Evolutionary conservation across 2,113 vertebrate genomes (phyloP).

Genomic region (Probosciger aterrimus): DNA sequence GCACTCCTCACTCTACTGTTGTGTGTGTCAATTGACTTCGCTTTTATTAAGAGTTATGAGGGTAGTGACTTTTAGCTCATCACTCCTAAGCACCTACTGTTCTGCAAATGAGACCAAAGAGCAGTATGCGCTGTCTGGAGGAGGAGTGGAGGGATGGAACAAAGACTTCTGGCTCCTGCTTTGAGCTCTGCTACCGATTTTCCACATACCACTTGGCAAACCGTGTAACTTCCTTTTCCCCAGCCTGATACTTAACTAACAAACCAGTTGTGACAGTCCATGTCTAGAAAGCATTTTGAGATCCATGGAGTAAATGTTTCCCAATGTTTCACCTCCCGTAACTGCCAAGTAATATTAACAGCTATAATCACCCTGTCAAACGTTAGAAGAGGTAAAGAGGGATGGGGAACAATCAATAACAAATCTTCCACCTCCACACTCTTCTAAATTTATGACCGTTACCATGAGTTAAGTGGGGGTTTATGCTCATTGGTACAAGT

Average conservation of each 20-base stretch:
- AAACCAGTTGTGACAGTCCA: neutral
- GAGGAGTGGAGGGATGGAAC: neutral
- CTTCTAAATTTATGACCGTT: neutral
- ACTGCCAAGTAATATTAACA: neutral
- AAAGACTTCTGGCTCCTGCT: neutral
- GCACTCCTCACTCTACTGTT: neutral
- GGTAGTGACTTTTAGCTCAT: neutral
- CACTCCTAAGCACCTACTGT: neutral
- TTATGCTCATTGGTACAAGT: neutral
- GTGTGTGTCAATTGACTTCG: neutral
- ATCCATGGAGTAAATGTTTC: neutral
- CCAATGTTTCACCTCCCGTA: neutral
- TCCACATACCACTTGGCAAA: neutral
- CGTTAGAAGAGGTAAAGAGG: neutral
- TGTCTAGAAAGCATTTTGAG: neutral
- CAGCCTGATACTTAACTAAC: neutral
- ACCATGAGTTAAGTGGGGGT: neutral
- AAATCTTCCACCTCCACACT: neutral
- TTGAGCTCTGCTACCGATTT: neutral
- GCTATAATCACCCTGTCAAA: neutral
- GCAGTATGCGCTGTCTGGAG: neutral
- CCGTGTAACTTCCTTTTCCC: neutral
- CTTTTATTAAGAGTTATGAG: neutral
- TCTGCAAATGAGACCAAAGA: neutral
- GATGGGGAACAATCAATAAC: neutral